Conservation (phyloP, 2,888 invertebrate genomes). For the Hybos culiciformis region DNA sequence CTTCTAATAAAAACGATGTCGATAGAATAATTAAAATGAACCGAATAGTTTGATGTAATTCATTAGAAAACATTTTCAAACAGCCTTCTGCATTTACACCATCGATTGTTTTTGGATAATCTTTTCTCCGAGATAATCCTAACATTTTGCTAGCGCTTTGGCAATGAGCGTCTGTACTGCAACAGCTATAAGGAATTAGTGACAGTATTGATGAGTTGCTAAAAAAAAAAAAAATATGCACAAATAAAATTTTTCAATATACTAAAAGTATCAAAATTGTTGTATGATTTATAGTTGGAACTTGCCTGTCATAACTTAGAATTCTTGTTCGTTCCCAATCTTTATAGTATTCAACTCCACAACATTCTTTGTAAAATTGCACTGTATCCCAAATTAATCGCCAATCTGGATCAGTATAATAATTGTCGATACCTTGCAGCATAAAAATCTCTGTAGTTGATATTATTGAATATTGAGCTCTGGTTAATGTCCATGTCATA, state of each 20-base stretch:
- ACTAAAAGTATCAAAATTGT: too few relatives aligned
- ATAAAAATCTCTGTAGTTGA: constrained; percentile 20
- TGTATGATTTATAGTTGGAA: too few relatives aligned
- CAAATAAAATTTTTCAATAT: too few relatives aligned
- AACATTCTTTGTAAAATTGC: not conserved
- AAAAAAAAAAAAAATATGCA: too few relatives aligned
- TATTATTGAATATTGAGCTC: constrained; percentile 3
- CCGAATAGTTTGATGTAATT: not conserved
- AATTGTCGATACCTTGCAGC: constrained; percentile 27
- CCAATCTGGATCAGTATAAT: constrained; percentile 30
- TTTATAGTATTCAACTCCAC: not conserved
- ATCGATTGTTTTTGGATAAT: too few relatives aligned
- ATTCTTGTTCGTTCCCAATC: not conserved
- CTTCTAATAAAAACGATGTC: not conserved
- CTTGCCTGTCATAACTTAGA: too few relatives aligned
- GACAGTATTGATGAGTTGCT: too few relatives aligned
- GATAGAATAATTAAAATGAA: not conserved
- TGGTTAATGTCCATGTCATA: constrained; percentile 6
- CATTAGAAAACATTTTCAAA: not conserved
- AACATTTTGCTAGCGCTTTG: too few relatives aligned
- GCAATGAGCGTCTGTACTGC: not conserved
- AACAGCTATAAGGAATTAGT: not conserved
- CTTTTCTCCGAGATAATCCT: too few relatives aligned
- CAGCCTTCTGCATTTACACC: not conserved
- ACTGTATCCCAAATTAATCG: constrained; percentile 29